A percentile compares a stretch with the other conserved stretches of the same genome.
These are phyloP conservation scores for Masnerella sp. DNA, from an alignment of 2,888 invertebrate species.

Conservation along the genomic window DNA sequence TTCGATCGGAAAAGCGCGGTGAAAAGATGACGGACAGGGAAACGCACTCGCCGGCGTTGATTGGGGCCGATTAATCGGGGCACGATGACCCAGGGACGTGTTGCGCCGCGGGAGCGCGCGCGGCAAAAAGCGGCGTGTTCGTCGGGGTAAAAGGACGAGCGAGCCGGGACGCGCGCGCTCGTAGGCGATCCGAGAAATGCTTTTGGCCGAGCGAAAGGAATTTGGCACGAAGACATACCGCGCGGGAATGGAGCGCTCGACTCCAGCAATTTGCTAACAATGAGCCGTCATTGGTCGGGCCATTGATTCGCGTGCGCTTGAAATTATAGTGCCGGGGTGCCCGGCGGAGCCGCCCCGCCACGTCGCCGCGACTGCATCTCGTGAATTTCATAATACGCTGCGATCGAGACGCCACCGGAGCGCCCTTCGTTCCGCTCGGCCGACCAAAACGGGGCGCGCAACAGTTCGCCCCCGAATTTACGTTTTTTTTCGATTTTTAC, in stretches of 20 bases:
- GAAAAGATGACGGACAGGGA: too few species aligned
- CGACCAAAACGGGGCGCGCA: not conserved
- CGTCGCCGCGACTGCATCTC: constrained; percentile 5
- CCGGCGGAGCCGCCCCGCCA: not conserved
- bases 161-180: constrained; percentile 23
- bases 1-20: too few species aligned
- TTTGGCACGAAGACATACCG: constrained; percentile 48
- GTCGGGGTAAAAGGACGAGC: constrained; percentile 25
- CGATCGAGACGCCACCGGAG: constrained; percentile 35
- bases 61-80: too few species aligned
- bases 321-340: constrained; percentile 24
- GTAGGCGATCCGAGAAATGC: constrained; percentile 51
- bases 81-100: too few species aligned
- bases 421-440: constrained; percentile 55
- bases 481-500: too few species aligned
- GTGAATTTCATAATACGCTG: constrained; percentile 49
- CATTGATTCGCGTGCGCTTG: constrained; percentile 47
- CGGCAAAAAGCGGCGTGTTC: constrained; percentile 27
- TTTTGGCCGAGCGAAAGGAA: constrained; percentile 40
- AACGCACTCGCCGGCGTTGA: too few species aligned
- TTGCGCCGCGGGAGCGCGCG: too few species aligned
- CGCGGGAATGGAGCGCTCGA: constrained; percentile 46
- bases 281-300: constrained; percentile 47
- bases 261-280: constrained; percentile 52
- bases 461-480: too few species aligned